Conservation (phyloP, 2,797 vertebrate species). For the Anabacerthia variegaticeps region DNA sequence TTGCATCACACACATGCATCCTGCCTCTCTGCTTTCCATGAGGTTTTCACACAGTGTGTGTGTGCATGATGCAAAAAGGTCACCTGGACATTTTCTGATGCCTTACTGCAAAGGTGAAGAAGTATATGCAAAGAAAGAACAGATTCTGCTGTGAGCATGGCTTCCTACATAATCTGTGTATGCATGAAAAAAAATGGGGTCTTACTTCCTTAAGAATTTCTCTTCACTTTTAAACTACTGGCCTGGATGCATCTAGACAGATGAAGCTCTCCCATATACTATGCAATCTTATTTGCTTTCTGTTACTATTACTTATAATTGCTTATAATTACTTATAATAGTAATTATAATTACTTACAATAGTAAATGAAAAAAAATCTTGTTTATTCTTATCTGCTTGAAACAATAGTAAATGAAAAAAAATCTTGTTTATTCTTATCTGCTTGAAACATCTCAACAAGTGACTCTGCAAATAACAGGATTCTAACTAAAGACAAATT, state of each 20-base stretch:
- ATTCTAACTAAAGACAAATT: neutral
- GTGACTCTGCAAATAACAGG: neutral
- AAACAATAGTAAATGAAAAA: neutral
- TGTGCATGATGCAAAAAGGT: neutral
- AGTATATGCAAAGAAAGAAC: neutral
- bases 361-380: too few relatives aligned
- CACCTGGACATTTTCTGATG: neutral
- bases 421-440: neutral
- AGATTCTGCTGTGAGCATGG: neutral
- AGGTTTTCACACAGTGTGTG: neutral
- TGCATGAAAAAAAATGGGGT: neutral
- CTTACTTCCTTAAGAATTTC: neutral
- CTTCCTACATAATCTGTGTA: neutral
- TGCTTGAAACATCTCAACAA: neutral
- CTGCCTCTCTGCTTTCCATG: neutral
- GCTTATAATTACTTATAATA: too few relatives aligned
- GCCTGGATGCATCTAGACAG: neutral
- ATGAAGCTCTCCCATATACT: neutral
- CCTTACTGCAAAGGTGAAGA: neutral
- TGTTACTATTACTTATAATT: too few relatives aligned
- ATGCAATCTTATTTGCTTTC: neutral
- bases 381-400: too few relatives aligned
- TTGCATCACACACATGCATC: neutral
- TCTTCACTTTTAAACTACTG: neutral
- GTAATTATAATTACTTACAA: too few relatives aligned